phyloP scores from a whole-genome alignment of 2,797 vertebrate genomes.

The Falco biarmicus region DNA sequence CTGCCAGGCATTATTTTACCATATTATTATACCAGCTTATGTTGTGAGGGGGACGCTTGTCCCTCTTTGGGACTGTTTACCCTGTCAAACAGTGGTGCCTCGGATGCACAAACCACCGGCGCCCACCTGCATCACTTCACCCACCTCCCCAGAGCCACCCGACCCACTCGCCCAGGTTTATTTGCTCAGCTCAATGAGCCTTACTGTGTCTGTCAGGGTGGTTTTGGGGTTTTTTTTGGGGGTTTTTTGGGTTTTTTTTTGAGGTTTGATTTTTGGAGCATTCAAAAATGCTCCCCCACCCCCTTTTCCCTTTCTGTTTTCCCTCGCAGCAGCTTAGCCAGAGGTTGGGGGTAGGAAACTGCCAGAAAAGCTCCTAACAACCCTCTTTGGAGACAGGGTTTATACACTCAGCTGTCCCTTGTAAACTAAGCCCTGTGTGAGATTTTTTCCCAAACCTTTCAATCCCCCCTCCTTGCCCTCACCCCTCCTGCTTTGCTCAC shows the following conservation, averaged over 20 bases:
- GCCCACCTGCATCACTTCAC: not conserved
- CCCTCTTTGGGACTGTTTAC: not conserved
- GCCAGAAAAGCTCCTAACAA: conserved; percentile 76
- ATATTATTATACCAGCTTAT: not conserved
- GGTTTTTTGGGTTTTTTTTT: not conserved
- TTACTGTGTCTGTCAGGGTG: not conserved
- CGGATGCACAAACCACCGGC: fast-evolving
- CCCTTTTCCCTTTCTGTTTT: conserved; percentile 36
- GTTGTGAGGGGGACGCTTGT: fast-evolving
- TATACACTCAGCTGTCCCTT: conserved; percentile 81
- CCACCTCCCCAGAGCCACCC: not conserved
- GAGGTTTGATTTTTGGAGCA: conserved; percentile 7
- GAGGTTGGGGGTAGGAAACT: conserved; percentile 39
- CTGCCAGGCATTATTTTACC: not conserved
- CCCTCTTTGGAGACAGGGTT: conserved; percentile 74
- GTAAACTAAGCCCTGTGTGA: conserved; percentile 82
- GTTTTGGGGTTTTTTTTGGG: too few relatives aligned
- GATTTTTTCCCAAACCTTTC: conserved; percentile 74
- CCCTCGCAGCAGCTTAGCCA: conserved; percentile 31
- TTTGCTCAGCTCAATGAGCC: not conserved
- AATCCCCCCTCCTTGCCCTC: conserved; percentile 20
- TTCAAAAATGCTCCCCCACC: not conserved
- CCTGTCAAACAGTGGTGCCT: fast-evolving
- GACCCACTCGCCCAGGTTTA: not conserved
- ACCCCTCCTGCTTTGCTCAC: conserved; percentile 71